phyloP scores from a whole-genome alignment of 2,113 vertebrate genomes.

The Sialia sialis region DNA sequence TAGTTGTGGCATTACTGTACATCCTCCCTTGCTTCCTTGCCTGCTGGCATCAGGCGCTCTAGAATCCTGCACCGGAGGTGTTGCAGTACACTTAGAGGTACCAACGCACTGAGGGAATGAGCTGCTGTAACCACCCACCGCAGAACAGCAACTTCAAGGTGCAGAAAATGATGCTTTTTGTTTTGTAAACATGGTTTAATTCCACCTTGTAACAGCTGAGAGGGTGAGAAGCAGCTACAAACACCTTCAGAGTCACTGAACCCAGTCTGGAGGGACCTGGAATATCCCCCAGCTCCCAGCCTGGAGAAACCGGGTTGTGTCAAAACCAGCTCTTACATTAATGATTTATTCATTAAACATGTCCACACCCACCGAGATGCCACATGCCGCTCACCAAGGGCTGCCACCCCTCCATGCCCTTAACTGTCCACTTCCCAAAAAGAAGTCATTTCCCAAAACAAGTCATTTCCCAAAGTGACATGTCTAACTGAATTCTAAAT shows the following conservation, averaged over 20 bases:
- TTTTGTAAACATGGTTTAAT: background rate
- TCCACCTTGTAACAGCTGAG: background rate
- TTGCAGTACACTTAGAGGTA: background rate
- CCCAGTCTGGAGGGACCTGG: accelerated
- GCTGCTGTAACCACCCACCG: too few species aligned
- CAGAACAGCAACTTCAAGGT: background rate
- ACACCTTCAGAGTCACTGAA: background rate
- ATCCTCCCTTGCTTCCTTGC: background rate
- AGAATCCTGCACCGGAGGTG: background rate
- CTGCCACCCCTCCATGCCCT: background rate
- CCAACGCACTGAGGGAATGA: background rate
- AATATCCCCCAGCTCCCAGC: background rate
- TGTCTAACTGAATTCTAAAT: constrained; percentile 1
- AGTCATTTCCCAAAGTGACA: background rate
- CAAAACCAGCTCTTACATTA: accelerated
- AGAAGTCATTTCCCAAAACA: background rate
- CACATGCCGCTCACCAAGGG: background rate
- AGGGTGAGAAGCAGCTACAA: background rate
- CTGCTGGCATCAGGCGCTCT: background rate
- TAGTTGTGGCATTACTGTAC: too few species aligned
- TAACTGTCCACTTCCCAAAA: background rate
- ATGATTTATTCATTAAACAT: background rate
- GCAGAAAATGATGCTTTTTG: background rate
- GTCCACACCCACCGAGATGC: accelerated
- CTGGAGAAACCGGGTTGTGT: background rate